These are phyloP conservation scores for Malacosoma neustria DNA, from an alignment of 2,888 invertebrate species.

Conservation along the genomic window DNA sequence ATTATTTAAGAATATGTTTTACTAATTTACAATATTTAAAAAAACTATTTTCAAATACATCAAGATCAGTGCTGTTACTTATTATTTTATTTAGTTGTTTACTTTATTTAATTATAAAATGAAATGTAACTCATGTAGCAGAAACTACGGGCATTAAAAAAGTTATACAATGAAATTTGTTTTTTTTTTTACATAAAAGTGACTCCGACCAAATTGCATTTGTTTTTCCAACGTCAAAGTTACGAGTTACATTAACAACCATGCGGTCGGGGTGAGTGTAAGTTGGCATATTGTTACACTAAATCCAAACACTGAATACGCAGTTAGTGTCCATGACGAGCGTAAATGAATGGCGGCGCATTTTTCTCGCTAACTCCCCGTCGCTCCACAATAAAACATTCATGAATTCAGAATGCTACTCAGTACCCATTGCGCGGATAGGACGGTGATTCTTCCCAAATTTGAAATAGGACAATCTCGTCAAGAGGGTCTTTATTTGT, in stretches of 20 bases:
- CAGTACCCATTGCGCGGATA: constrained; percentile 40
- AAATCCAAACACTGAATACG: constrained; percentile 61
- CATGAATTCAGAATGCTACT: constrained; percentile 61
- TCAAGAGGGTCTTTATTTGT: constrained; percentile 27
- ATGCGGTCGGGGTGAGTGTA: background rate
- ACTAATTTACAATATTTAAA: too few species aligned
- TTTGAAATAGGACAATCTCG: constrained; percentile 29
- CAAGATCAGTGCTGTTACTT: too few species aligned
- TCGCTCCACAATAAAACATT: constrained; percentile 63
- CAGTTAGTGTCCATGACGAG: constrained; percentile 67
- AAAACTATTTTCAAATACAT: too few species aligned
- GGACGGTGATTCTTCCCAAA: constrained; percentile 33
- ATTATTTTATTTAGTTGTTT: too few species aligned
- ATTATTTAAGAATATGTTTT: too few species aligned
- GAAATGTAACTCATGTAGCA: too few species aligned
- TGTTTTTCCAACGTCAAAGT: background rate
- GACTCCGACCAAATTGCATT: too few species aligned
- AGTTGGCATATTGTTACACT: constrained; percentile 35
- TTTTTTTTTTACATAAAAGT: too few species aligned
- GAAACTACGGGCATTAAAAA: too few species aligned
- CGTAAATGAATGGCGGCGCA: constrained; percentile 58
- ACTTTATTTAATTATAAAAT: too few species aligned
- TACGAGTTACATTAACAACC: background rate
- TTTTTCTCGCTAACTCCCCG: constrained; percentile 60
- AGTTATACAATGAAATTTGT: too few species aligned